A percentile compares a stretch with the other conserved stretches of the same genome.
phyloP scores from a whole-genome alignment of 2,113 vertebrate species.

The Eolophus roseicapilla region DNA sequence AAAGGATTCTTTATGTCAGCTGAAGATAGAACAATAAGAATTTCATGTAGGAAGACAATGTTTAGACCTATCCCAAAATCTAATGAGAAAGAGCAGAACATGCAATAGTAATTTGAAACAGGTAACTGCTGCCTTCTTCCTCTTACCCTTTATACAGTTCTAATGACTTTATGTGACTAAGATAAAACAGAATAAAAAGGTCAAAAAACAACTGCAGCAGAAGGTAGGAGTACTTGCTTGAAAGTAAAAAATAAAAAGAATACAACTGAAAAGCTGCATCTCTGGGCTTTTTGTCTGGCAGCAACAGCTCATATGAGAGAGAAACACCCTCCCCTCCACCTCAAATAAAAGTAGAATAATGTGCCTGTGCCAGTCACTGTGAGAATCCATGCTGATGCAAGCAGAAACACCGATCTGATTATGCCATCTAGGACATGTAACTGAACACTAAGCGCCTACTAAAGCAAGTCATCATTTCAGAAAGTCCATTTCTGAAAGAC shows the following conservation, averaged over 20 bases:
- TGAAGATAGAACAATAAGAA: background rate
- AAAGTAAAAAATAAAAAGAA: background rate
- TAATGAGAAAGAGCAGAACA: background rate
- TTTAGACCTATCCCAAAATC: background rate
- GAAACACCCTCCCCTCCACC: background rate
- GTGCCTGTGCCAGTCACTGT: background rate
- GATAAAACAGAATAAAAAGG: background rate
- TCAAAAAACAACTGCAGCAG: background rate
- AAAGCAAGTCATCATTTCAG: background rate
- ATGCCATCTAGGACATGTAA: background rate
- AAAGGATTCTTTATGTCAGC: background rate
- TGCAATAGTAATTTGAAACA: background rate
- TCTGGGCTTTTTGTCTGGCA: background rate
- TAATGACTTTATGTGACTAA: background rate
- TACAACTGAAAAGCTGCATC: background rate
- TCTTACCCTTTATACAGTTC: background rate
- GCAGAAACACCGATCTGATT: background rate
- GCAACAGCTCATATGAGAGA: background rate
- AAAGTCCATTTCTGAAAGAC: background rate
- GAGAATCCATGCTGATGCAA: background rate
- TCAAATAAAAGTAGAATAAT: background rate
- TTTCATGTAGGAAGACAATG: background rate
- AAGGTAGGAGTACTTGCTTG: background rate
- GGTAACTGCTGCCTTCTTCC: background rate
- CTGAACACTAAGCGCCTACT: background rate